Evolutionary conservation across 1,140 invertebrate species (phyloP).

Genomic region (Drosophila tsacasi): DNA sequence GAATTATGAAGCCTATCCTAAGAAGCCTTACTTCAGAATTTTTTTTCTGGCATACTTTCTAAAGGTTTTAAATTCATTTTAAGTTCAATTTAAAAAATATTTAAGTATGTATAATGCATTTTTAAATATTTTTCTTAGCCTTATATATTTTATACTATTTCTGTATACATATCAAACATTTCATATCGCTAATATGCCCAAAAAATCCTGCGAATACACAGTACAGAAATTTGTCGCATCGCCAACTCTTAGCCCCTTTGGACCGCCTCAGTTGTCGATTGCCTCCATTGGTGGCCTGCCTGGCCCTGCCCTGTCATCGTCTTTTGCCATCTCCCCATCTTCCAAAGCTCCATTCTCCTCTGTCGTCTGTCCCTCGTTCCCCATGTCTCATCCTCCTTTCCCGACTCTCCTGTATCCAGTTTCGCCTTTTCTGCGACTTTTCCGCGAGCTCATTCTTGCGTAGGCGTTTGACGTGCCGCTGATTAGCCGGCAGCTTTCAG

Average conservation of each 20-base stretch:
- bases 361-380: not conserved
- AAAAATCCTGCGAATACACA: not conserved
- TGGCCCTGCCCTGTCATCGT: constrained; percentile 38
- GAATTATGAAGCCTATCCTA: too few species aligned
- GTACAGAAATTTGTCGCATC: constrained; percentile 38
- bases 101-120: too few species aligned
- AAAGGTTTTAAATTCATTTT: too few species aligned
- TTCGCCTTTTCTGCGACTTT: constrained; percentile 24
- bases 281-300: constrained; percentile 47
- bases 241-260: constrained; percentile 37
- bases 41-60: too few species aligned
- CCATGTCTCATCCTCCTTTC: not conserved
- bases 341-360: not conserved
- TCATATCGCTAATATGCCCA: not conserved
- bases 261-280: constrained; percentile 29
- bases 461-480: constrained; percentile 73
- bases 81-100: too few species aligned
- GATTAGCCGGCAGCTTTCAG: constrained; percentile 57
- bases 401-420: constrained; percentile 14
- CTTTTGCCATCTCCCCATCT: constrained; percentile 20
- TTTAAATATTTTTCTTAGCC: too few species aligned
- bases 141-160: too few species aligned
- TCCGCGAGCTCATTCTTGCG: constrained; percentile 54
- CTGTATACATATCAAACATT: too few species aligned
- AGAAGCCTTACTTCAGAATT: too few species aligned